A percentile compares a stretch with the other conserved stretches of the same genome.
Conservation (phyloP, 2,888 invertebrate genomes). For the Orgyia antiqua region DNA sequence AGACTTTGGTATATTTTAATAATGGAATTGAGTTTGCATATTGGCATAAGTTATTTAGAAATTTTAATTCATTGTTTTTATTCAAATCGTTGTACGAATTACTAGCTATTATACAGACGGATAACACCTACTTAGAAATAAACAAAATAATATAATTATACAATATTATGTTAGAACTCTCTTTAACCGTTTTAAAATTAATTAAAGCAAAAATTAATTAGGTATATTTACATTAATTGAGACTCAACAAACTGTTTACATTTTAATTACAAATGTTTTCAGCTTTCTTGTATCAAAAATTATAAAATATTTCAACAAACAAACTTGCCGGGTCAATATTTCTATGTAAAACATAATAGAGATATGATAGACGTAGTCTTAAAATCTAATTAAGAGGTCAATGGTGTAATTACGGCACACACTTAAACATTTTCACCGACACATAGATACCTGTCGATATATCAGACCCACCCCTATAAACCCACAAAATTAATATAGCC, state of each 20-base stretch:
- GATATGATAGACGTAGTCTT: conserved; percentile 17
- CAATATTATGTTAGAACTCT: neutral
- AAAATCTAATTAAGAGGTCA: conserved; percentile 36
- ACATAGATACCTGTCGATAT: conserved; percentile 52
- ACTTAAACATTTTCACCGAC: conserved; percentile 29
- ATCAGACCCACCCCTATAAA: conserved; percentile 46
- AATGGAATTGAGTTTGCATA: conserved; percentile 46
- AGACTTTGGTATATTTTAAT: conserved; percentile 54
- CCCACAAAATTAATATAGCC: conserved; percentile 67
- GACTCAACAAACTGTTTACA: neutral
- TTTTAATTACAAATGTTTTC: too few species aligned
- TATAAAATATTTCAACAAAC: neutral
- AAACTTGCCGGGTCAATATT: neutral
- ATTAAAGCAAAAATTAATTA: neutral
- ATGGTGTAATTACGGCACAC: conserved; percentile 30
- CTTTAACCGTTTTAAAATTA: neutral
- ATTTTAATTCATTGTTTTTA: conserved; percentile 16
- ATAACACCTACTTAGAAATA: neutral
- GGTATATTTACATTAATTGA: neutral
- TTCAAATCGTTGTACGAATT: conserved; percentile 2
- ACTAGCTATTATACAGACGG: neutral
- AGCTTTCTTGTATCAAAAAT: too few species aligned
- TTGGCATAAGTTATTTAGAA: conserved; percentile 27
- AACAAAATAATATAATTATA: neutral
- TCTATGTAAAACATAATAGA: neutral